Evolutionary conservation across 2,797 vertebrate genomes (phyloP).

Genomic region (Glyptemys insculpta): DNA sequence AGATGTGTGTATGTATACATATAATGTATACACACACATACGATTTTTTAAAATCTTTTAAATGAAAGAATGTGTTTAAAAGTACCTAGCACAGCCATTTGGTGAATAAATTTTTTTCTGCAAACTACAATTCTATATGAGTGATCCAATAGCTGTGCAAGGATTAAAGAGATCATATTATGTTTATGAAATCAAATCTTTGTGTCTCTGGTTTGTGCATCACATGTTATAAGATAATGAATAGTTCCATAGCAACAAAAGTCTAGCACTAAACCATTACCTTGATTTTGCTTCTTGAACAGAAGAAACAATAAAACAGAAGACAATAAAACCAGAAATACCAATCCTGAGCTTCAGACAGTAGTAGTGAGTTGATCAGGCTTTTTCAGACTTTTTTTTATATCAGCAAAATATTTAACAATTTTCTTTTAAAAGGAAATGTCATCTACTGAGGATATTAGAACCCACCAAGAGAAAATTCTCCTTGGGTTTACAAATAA

Average conservation of each 20-base stretch:
- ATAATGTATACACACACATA: background rate
- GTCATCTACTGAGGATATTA: background rate
- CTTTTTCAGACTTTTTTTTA: slow-evolving; percentile 16
- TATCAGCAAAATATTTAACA: slow-evolving; percentile 3
- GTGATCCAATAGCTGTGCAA: background rate
- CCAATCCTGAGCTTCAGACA: slow-evolving; percentile 24
- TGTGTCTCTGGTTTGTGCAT: slow-evolving; percentile 43
- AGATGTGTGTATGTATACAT: background rate
- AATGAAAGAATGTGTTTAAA: background rate
- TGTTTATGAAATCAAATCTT: slow-evolving; percentile 55
- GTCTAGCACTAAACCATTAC: slow-evolving; percentile 61
- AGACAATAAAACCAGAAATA: slow-evolving; percentile 25
- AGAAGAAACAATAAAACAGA: slow-evolving; percentile 26
- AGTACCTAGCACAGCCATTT: background rate
- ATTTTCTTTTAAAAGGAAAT: slow-evolving; percentile 40
- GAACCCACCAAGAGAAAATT: background rate
- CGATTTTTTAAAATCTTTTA: background rate
- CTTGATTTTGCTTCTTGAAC: slow-evolving; percentile 63
- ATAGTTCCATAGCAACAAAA: slow-evolving; percentile 72
- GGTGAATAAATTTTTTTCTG: background rate
- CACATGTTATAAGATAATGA: slow-evolving; percentile 64
- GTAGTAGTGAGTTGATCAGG: slow-evolving; percentile 33
- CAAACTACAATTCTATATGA: background rate
- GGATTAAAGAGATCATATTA: slow-evolving; percentile 47
- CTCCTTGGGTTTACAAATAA: background rate